Base-by-base conservation (phyloP, 2,888 invertebrate species). In the Euzetes globulus region DNA sequence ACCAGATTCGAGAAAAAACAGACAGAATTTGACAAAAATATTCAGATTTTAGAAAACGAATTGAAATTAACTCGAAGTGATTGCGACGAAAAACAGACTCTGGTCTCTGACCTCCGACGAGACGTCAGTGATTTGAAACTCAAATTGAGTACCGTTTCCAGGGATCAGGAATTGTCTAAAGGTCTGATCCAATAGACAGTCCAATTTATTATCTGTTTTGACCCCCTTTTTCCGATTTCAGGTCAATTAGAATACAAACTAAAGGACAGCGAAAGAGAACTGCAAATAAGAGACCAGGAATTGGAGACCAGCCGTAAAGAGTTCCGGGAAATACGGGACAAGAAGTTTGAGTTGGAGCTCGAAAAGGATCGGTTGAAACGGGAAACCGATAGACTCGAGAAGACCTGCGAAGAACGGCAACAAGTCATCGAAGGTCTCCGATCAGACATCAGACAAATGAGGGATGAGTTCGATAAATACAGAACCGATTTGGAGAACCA, bases 401-500 rank as follows among this genome's bases (percentile, higher is more conserved):
- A 63, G 19, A 29, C 71, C 33, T 25, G 52, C 17, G 55, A 55
- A 4, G 73, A 71, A 37, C 52, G 71, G 15, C 68, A 41, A 25
- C 37, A 63, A 63, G 22, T 65, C 15, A 37, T 76, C 17, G 71
- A 76, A 65, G 72, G 74, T 5, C 55, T 41, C 17, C 50, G 72
- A 11, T n/a, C 27, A 11, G 75, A 77, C 60, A 9, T 75, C 47
- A 29, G 25, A 15, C 52, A 75, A 58, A n/a, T 33, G n/a, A 74
- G 71, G 41, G 33, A 75, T 25, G 71, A 77, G 22, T 76, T 77
- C n/a, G 73, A 72, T 13, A 58, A 52, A 41, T 75, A 76, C 52
- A 65, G 74, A 58, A 58, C 29, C 52, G 63, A 65, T 22, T 65
- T 77, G 15, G 78, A 78, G 41, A 58, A 37, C 15, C 73, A 77